Base-by-base conservation (phyloP, 2,113 vertebrate species). In the Crotalus viridis region DNA sequence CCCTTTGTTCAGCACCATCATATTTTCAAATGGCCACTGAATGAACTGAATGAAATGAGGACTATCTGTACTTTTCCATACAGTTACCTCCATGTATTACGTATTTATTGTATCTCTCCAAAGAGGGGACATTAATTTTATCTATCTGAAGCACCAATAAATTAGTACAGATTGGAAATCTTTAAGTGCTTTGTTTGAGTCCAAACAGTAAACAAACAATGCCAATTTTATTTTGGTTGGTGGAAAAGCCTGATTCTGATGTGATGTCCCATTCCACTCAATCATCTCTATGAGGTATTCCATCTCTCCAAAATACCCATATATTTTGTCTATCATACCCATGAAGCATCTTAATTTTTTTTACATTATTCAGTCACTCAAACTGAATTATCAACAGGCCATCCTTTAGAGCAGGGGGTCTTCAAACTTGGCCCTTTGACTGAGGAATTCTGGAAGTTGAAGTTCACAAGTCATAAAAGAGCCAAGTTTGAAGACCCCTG, bases 321-420 rank as follows among this genome's bases (percentile, higher is more conserved):
- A 55, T 33, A 39, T 88, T 93, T 95, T 95, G 59, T 91, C 69
- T 54, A 43, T 46, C 57, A 92, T 92, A 24, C 57, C 9, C 22
- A 0, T 0, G 33, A 89, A 93, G 64, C 46, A 24, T 92, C 93
- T 91, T 1, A 54, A 51, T 43, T 74, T 95, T 95, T 95, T 56
- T 89, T 94, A 91, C 90, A 94, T 69, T 92, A 89, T 88, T 93
- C 95, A 95, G 93, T 94, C 89, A 87, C 24, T 2, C 10, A 88
- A 59, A 61, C 51, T 92, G 64, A 48, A 46, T 92, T 57, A 81
- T 81, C 46, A 88, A 88, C 93, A 93, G 56, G 28, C 88, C 0
- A 0, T 51, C 52, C 56, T 26, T 54, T 54, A 61, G 85, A 28
- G 56, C 46, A 46, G 46, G 46, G 46, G 0, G 46, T 46, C 46